A percentile compares a stretch with the other conserved stretches of the same genome.
Conservation (phyloP, 2,888 invertebrate genomes). For the Latrodectus elegans region DNA sequence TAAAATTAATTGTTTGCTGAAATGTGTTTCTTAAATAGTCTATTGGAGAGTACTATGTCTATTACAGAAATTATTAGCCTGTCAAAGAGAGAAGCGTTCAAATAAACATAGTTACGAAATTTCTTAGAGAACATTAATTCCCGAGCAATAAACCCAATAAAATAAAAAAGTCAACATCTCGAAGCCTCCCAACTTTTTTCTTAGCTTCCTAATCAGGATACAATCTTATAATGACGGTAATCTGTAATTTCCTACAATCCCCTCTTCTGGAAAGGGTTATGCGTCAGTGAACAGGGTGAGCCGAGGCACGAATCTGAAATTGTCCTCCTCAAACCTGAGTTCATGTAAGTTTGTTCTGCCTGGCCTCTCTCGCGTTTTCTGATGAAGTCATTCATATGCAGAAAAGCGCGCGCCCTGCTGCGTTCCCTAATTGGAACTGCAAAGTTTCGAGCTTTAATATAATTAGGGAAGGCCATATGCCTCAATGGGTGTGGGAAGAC, state of each 20-base stretch:
- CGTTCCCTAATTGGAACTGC: conserved; percentile 56
- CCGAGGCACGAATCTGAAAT: conserved; percentile 18
- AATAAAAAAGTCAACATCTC: not conserved
- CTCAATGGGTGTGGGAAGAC: conserved; percentile 49
- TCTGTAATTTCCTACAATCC: conserved; percentile 24
- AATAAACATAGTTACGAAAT: too few relatives aligned
- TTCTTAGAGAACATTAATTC: too few relatives aligned
- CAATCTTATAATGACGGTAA: not conserved
- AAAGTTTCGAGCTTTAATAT: conserved; percentile 40
- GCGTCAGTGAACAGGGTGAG: conserved; percentile 49
- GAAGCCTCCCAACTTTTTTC: conserved; percentile 1
- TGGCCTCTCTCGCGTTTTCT: conserved; percentile 13
- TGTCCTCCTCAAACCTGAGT: conserved; percentile 10
- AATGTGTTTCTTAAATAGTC: too few relatives aligned
- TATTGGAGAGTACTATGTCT: too few relatives aligned
- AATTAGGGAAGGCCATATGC: conserved; percentile 50
- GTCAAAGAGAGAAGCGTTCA: too few relatives aligned
- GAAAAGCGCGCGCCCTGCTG: conserved; percentile 38
- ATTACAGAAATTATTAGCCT: too few relatives aligned
- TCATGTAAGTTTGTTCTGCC: conserved; percentile 40
- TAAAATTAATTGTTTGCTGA: too few relatives aligned
- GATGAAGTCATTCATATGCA: conserved; percentile 62
- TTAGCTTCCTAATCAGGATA: not conserved
- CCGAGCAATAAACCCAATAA: too few relatives aligned
- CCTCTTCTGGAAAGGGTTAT: conserved; percentile 56